Evolutionary conservation across 2,888 invertebrate species (phyloP).

Genomic region (Dryomyza anilis): DNA sequence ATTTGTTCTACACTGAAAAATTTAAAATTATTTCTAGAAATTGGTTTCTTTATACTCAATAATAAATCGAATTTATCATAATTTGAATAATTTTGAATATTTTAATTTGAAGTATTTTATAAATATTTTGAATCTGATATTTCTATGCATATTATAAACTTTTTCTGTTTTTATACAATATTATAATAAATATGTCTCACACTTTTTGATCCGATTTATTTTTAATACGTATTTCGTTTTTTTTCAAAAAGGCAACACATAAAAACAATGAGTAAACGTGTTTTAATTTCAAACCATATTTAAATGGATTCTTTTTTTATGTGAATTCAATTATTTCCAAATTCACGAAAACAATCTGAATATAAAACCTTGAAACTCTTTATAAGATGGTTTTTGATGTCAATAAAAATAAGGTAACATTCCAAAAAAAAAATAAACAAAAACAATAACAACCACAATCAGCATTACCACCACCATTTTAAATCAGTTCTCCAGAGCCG

Average conservation of each 20-base stretch:
- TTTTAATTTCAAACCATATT: conserved; percentile 1
- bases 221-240: too few relatives aligned
- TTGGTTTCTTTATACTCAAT: too few relatives aligned
- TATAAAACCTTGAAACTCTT: neutral
- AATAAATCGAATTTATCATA: neutral
- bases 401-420: conserved; percentile 16
- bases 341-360: conserved; percentile 20
- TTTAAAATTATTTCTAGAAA: too few relatives aligned
- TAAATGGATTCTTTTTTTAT: conserved; percentile 43
- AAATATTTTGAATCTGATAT: neutral
- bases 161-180: neutral
- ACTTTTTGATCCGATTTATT: too few relatives aligned
- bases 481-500: conserved; percentile 14
- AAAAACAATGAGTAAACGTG: too few relatives aligned
- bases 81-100: neutral
- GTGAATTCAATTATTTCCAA: conserved; percentile 40
- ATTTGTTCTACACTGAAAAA: too few relatives aligned
- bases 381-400: conserved; percentile 8
- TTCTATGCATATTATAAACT: too few relatives aligned
- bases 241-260: too few relatives aligned
- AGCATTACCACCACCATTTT: conserved; percentile 25
- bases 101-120: neutral
- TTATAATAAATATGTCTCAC: too few relatives aligned
- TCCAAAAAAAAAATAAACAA: conserved; percentile 25
- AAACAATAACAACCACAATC: conserved; percentile 27